Evolutionary conservation across 2,888 invertebrate genomes (phyloP).

Genomic region (Tanypteryx hageni): DNA sequence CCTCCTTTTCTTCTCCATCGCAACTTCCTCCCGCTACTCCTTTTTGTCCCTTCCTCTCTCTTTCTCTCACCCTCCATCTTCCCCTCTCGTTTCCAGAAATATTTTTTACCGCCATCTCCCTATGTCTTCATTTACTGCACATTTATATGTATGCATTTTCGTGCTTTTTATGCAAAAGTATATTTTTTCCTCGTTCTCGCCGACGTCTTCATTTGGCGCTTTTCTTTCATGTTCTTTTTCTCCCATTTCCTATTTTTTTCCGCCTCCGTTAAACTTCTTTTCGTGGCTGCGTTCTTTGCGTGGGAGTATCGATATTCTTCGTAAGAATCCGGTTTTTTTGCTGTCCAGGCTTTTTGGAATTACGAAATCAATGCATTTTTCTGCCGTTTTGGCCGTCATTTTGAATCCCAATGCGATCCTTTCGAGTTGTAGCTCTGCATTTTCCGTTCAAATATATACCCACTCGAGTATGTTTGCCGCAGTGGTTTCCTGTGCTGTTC

Average conservation of each 20-base stretch:
- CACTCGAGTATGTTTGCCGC: too few species aligned
- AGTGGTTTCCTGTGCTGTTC: too few species aligned
- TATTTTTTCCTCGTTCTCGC: not conserved
- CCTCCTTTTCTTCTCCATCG: not conserved
- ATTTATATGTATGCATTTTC: slow-evolving; percentile 1
- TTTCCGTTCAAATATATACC: too few species aligned
- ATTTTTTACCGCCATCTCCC: not conserved
- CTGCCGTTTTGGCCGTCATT: too few species aligned
- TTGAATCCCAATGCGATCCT: too few species aligned
- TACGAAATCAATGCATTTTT: too few species aligned
- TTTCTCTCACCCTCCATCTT: not conserved
- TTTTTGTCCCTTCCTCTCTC: not conserved
- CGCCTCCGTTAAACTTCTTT: too few species aligned
- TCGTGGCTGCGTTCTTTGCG: too few species aligned
- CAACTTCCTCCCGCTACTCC: not conserved
- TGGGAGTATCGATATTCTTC: too few species aligned
- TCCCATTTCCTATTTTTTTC: not conserved
- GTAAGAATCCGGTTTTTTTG: too few species aligned
- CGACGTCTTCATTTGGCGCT: not conserved
- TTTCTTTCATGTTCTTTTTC: not conserved
- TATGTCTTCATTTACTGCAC: not conserved
- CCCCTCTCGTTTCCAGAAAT: not conserved
- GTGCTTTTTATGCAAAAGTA: not conserved
- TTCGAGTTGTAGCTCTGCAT: too few species aligned
- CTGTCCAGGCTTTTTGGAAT: too few species aligned